phyloP scores from a whole-genome alignment of 2,797 vertebrate species.

The Prunella strophiata region DNA sequence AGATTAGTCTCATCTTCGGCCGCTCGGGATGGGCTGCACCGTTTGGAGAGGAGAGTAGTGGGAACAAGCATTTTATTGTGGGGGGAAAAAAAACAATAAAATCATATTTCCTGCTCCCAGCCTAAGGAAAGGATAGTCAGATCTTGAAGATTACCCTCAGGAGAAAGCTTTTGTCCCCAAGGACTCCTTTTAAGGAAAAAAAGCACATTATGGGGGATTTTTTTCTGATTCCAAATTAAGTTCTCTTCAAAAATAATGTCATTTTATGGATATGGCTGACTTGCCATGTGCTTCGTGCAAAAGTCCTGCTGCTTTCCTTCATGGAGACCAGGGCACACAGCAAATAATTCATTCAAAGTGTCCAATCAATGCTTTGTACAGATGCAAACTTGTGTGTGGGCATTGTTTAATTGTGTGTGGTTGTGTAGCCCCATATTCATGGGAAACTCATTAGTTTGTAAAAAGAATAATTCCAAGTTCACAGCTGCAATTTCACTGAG shows the following conservation, averaged over 20 bases:
- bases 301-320: slow-evolving; percentile 12
- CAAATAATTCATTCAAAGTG: slow-evolving; percentile 27
- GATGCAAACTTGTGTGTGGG: slow-evolving; percentile 27
- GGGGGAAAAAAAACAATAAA: background rate
- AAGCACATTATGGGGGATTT: background rate
- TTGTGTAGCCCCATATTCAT: background rate
- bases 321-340: background rate
- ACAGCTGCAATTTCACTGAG: background rate
- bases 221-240: background rate
- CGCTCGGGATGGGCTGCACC: background rate
- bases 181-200: background rate
- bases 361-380: slow-evolving; percentile 1
- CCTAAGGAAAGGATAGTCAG: background rate
- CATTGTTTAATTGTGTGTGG: background rate
- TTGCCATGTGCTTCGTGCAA: background rate
- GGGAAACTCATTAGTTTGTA: background rate
- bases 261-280: slow-evolving; percentile 7
- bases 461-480: slow-evolving; percentile 15
- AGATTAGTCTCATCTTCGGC: slow-evolving; percentile 67
- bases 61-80: slow-evolving; percentile 47
- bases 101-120: background rate
- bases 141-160: slow-evolving; percentile 12
- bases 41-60: background rate
- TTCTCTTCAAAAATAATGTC: background rate
- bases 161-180: background rate